These are phyloP conservation scores for Gobius niger DNA, from an alignment of 2,113 vertebrate species.

Conservation along the genomic window DNA sequence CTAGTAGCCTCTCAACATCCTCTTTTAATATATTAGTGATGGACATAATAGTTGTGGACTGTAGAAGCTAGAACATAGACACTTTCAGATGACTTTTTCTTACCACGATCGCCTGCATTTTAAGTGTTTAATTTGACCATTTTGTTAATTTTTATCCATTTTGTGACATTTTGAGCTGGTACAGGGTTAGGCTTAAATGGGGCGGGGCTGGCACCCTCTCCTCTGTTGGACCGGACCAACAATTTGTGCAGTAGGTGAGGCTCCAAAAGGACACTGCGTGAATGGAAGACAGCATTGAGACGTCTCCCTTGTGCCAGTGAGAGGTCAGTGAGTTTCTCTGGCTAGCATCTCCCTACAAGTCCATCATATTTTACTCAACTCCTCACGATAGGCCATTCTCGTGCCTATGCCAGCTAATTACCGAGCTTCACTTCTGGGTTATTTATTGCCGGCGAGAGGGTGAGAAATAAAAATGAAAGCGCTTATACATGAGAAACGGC, in stretches of 20 bases:
- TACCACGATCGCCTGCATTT: no score
- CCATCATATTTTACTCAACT: constrained; percentile 28
- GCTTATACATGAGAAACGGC: constrained; percentile 49
- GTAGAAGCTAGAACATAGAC: no score
- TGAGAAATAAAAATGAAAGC: constrained; percentile 50
- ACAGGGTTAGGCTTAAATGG: constrained; percentile 10
- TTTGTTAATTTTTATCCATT: not conserved
- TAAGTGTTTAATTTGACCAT: no score
- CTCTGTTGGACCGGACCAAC: constrained; percentile 21
- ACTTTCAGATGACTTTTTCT: no score
- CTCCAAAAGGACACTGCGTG: constrained; percentile 25
- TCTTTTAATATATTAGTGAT: no score
- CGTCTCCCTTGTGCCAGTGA: constrained; percentile 32
- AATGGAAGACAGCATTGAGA: constrained; percentile 24
- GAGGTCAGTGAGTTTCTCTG: constrained; percentile 62
- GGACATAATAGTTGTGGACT: no score
- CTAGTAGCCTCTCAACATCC: no score
- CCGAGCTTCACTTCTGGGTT: constrained; percentile 30
- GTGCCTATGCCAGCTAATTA: constrained; percentile 54
- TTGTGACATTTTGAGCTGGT: constrained; percentile 38
- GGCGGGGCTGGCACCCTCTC: constrained; percentile 26
- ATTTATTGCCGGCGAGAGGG: constrained; percentile 48
- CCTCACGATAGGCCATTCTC: constrained; percentile 35
- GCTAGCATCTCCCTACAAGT: constrained; percentile 31
- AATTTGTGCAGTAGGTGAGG: constrained; percentile 53